These are phyloP conservation scores for Seira ritae DNA, from an alignment of 2,888 invertebrate species.

Conservation along the genomic window DNA sequence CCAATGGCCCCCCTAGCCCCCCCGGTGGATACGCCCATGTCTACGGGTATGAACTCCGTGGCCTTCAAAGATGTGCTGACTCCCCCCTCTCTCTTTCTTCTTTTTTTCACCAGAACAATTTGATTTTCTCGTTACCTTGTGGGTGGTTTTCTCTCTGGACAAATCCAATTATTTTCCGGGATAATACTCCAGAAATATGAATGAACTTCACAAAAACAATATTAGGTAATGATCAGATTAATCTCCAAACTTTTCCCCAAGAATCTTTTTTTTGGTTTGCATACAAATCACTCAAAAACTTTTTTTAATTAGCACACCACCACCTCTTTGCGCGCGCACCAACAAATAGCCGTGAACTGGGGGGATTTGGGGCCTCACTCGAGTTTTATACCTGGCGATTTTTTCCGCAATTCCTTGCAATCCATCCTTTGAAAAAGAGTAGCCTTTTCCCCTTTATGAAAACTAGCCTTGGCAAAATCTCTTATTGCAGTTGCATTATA, in stretches of 20 bases:
- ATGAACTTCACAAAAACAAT: constrained; percentile 28
- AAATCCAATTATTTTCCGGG: no score
- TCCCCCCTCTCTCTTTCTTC: background rate
- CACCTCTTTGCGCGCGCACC: constrained; percentile 42
- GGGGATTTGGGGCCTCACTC: constrained; percentile 72
- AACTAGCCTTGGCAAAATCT: background rate
- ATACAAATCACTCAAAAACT: background rate
- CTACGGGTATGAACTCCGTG: no score
- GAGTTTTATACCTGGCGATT: constrained; percentile 74
- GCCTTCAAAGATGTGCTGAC: no score
- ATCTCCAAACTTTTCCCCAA: background rate
- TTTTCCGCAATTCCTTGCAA: constrained; percentile 69
- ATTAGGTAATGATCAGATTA: constrained; percentile 18
- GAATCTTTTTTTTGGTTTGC: background rate
- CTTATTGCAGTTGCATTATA: no score
- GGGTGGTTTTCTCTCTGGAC: no score
- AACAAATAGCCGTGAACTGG: constrained; percentile 69
- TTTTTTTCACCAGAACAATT: constrained; percentile 13
- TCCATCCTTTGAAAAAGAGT: no score
- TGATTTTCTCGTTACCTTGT: no score
- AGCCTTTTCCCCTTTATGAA: constrained; percentile 39
- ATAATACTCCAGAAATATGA: background rate
- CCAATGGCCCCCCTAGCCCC: no score
- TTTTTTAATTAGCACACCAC: constrained; percentile 28
- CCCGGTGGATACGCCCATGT: no score